A percentile compares a stretch with the other conserved stretches of the same genome.
These are phyloP conservation scores for Drosophila burlai DNA, from an alignment of 1,140 invertebrate genomes.

Conservation along the genomic window DNA sequence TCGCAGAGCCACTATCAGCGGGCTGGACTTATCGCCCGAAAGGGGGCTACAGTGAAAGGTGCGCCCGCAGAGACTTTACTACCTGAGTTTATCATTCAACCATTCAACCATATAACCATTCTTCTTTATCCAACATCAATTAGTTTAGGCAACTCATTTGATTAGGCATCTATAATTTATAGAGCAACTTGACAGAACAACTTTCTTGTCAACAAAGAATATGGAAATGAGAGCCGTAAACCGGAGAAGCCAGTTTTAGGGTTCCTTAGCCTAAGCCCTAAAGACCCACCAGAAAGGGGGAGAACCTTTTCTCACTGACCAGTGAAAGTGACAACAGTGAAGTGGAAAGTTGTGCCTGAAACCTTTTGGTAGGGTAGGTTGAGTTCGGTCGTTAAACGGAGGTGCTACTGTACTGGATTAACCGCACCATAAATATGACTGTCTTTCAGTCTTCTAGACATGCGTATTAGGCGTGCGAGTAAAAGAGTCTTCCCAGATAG, in stretches of 20 bases:
- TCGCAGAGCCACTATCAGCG: conserved; percentile 20
- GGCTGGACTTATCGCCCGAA: conserved; percentile 17
- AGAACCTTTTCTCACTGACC: conserved; percentile 24
- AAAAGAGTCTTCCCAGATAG: neutral
- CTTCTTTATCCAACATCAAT: conserved; percentile 4
- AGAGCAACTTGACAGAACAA: neutral
- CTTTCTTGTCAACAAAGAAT: conserved; percentile 40
- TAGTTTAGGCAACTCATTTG: conserved; percentile 7
- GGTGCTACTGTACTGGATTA: conserved; percentile 40
- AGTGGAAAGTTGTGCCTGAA: conserved; percentile 62
- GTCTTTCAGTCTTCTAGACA: conserved; percentile 11
- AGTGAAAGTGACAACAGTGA: conserved; percentile 61
- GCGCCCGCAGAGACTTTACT: conserved; percentile 10
- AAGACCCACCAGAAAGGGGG: conserved; percentile 5
- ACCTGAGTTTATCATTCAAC: neutral
- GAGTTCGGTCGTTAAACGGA: conserved; percentile 16
- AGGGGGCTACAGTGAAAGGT: conserved; percentile 35
- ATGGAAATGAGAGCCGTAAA: conserved; percentile 39
- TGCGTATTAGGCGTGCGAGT: conserved; percentile 43
- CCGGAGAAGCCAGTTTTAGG: conserved; percentile 36
- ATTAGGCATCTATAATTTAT: conserved; percentile 19
- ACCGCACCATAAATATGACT: conserved; percentile 15
- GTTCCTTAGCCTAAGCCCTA: conserved; percentile 7
- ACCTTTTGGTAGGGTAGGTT: conserved; percentile 53
- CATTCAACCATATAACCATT: neutral